Evolutionary conservation across 2,113 vertebrate species (phyloP).

Genomic region (Anoura caudifer): DNA sequence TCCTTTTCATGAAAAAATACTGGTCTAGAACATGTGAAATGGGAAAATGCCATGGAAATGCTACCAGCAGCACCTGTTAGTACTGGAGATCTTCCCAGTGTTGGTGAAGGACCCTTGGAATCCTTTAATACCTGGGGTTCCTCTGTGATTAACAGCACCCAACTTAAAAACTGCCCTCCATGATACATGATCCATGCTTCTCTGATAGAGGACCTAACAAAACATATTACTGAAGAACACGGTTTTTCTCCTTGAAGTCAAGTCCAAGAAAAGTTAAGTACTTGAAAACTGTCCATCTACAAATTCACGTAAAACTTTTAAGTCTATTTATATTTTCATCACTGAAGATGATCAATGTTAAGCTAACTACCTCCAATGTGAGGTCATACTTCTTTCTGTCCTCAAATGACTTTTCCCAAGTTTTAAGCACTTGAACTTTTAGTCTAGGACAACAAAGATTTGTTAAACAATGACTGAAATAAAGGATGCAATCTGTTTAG

Average conservation of each 20-base stretch:
- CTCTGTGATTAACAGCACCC: neutral
- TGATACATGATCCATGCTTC: neutral
- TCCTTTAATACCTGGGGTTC: neutral
- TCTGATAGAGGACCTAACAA: neutral
- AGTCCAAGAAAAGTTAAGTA: slow-evolving; percentile 37
- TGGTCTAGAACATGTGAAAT: neutral
- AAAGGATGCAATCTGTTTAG: neutral
- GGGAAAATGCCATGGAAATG: slow-evolving; percentile 1
- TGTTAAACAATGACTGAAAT: neutral
- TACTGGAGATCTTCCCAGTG: neutral
- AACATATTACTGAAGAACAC: neutral
- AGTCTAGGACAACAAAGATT: slow-evolving; percentile 28
- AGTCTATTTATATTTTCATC: neutral
- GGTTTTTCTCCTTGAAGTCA: slow-evolving; percentile 4
- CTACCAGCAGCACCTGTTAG: neutral
- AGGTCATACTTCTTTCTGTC: neutral
- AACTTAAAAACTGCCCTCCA: neutral
- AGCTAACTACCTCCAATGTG: neutral
- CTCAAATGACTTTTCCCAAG: neutral
- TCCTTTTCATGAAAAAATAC: slow-evolving; percentile 24
- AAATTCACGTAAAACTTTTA: slow-evolving; percentile 27
- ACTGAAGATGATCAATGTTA: slow-evolving; percentile 19
- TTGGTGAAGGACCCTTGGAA: neutral
- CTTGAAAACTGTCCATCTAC: neutral
- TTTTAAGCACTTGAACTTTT: slow-evolving; percentile 17